Evolutionary conservation across 2,888 invertebrate species (phyloP).

Genomic region (Catocala nupta): DNA sequence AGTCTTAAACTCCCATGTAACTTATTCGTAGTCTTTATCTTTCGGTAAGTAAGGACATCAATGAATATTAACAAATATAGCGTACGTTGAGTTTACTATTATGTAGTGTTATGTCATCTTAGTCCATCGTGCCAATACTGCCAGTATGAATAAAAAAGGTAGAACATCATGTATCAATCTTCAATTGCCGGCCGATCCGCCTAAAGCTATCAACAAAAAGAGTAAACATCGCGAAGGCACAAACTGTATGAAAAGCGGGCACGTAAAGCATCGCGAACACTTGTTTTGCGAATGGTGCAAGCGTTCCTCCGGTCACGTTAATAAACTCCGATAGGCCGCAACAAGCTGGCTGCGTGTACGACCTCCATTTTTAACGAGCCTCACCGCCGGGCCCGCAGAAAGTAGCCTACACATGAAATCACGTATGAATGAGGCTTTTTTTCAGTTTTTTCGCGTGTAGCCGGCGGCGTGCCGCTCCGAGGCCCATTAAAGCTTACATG

Average conservation of each 20-base stretch:
- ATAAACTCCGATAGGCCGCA: slow-evolving; percentile 84
- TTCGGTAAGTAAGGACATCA: too few species aligned
- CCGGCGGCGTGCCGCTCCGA: slow-evolving; percentile 78
- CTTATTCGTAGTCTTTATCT: too few species aligned
- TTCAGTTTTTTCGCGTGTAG: slow-evolving; percentile 84
- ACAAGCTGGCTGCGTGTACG: slow-evolving; percentile 79
- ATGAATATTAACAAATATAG: too few species aligned
- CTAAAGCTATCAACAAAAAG: background rate
- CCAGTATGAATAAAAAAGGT: background rate
- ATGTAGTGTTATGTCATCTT: too few species aligned
- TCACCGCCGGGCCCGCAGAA: slow-evolving; percentile 82
- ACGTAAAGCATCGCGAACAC: slow-evolving; percentile 63
- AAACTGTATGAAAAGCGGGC: slow-evolving; percentile 41
- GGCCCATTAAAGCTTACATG: slow-evolving; percentile 86
- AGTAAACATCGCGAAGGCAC: slow-evolving; percentile 12
- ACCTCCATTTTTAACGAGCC: slow-evolving; percentile 86
- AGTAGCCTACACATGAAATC: slow-evolving; percentile 87
- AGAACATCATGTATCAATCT: slow-evolving; percentile 1
- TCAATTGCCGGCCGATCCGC: background rate
- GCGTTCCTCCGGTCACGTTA: slow-evolving; percentile 73
- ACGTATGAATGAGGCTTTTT: slow-evolving; percentile 85
- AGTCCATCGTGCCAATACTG: too few species aligned
- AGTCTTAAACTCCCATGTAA: too few species aligned
- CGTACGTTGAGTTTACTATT: too few species aligned
- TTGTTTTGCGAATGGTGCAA: slow-evolving; percentile 66